Base-by-base conservation (phyloP, 2,797 vertebrate genomes). In the Emys orbicularis region DNA sequence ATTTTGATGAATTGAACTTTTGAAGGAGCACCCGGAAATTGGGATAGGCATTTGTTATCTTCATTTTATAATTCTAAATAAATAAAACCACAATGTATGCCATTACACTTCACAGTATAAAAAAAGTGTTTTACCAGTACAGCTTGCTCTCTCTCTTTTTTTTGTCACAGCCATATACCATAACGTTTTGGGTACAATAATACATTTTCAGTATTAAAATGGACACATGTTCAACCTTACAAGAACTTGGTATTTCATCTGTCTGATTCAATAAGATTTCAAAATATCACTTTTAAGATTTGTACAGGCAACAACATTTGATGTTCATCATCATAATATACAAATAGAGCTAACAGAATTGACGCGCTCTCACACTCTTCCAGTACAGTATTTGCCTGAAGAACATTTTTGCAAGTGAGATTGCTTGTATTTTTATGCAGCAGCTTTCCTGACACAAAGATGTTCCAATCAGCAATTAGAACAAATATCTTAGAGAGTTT, bases 281-380 rank as follows among this genome's bases (percentile, higher is more conserved):
- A 79, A 83, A 89, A 77, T 3, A 80, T 2, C 23, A 1, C 0
- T 1, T 21, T 88, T 87, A 77, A 54, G 5, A 93, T 59, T 41
- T 37, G 4, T 44, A 57, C 1, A 87, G 21, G 19, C 2, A 88
- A 34, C 11, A 68, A 34, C 11, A 68, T 68, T 21, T 18, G 61
- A 1, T 29, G 76, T 1, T 29, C 68, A 5, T 3, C 85, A 41
- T 52, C 47, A 52, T 0, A 74, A 41, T 29, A 68, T 0, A 0
- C 8, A 61, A 53, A 11, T 0, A 87, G 44, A 37, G 34, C 18
- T 9, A 37, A n/a, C 65, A n/a, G 5, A n/a, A 37, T 5, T 68
- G 65, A 68, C 34, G 1, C 4, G 18, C 16, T 37, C n/a, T 68
- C 65, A 37, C 10, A 37, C 65, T 37, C 65, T 37, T 68, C 18